Percentiles rank a stretch among this genome's conserved stretches.
Conservation (phyloP, 2,113 vertebrate genomes). For the Platichthys stellatus region DNA sequence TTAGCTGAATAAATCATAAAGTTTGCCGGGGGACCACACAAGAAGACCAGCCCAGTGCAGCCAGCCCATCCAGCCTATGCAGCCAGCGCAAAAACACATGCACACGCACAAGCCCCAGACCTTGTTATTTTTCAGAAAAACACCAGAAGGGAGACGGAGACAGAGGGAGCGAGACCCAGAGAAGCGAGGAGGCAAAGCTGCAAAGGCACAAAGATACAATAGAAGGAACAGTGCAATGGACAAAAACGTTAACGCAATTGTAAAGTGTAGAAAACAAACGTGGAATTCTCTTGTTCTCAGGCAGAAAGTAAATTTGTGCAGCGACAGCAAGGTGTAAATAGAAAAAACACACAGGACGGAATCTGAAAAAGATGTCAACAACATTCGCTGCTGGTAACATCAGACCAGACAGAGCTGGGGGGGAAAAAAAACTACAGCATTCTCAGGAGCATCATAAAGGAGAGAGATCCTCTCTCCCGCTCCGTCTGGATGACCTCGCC, state of each 20-base stretch:
- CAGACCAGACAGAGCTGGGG: slow-evolving; percentile 45
- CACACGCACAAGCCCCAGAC: slow-evolving; percentile 81
- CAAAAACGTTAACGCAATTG: slow-evolving; percentile 18
- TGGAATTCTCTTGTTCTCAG: neutral
- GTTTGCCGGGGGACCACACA: slow-evolving; percentile 99
- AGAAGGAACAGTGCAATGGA: slow-evolving; percentile 13
- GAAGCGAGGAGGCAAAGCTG: slow-evolving; percentile 42
- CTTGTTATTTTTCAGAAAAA: slow-evolving; percentile 91
- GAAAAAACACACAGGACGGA: slow-evolving; percentile 8
- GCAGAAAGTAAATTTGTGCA: neutral
- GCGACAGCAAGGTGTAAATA: slow-evolving; percentile 5
- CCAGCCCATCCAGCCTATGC: slow-evolving; percentile 73
- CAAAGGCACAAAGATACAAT: slow-evolving; percentile 49
- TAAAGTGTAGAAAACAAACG: neutral
- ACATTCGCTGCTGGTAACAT: slow-evolving; percentile 71
- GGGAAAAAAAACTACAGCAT: slow-evolving; percentile 14
- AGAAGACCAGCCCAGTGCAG: slow-evolving; percentile 83
- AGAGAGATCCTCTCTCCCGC: slow-evolving; percentile 60
- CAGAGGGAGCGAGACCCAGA: slow-evolving; percentile 49
- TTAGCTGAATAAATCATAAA: slow-evolving; percentile 99
- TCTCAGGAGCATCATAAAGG: slow-evolving; percentile 73
- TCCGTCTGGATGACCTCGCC: slow-evolving; percentile 71
- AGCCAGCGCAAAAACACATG: slow-evolving; percentile 80
- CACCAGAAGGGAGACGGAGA: slow-evolving; percentile 65
- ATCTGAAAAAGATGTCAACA: slow-evolving; percentile 65